Conservation (phyloP, 1,140 invertebrate genomes). For the Drosophila athabasca region DNA sequence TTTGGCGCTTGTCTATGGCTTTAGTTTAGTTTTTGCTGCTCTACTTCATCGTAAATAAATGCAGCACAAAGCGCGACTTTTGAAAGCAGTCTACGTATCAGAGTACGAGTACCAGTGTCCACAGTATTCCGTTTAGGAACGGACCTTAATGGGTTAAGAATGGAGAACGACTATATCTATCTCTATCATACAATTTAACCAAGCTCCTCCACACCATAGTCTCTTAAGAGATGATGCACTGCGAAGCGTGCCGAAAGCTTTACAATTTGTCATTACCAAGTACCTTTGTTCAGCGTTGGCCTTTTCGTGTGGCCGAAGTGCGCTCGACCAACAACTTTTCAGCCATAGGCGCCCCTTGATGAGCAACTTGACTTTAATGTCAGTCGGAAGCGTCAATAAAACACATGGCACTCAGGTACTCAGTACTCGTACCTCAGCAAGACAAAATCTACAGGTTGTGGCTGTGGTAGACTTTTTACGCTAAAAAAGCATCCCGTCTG, state of each 20-base stretch:
- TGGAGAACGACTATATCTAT: neutral
- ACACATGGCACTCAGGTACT: constrained; percentile 4
- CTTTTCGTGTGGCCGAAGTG: constrained; percentile 11
- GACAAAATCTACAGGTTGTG: neutral
- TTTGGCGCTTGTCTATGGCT: constrained; percentile 46
- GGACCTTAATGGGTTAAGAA: too few species aligned
- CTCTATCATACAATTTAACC: too few species aligned
- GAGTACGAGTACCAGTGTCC: neutral
- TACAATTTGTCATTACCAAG: too few species aligned
- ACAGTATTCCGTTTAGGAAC: neutral
- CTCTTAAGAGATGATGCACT: neutral
- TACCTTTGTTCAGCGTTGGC: too few species aligned
- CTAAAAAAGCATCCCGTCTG: constrained; percentile 7
- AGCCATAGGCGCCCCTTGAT: constrained; percentile 28
- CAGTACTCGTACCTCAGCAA: neutral
- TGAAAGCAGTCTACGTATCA: constrained; percentile 12
- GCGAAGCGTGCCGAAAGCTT: neutral
- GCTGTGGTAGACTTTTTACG: neutral
- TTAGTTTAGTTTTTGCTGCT: constrained; percentile 32
- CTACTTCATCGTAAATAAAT: constrained; percentile 42
- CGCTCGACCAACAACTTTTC: constrained; percentile 40
- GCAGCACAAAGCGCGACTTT: constrained; percentile 27
- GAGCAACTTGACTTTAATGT: constrained; percentile 46
- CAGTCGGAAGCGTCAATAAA: constrained; percentile 39
- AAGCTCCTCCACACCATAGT: too few species aligned